Conservation (phyloP, 2,797 vertebrate species). For the Valencia hispanica region DNA sequence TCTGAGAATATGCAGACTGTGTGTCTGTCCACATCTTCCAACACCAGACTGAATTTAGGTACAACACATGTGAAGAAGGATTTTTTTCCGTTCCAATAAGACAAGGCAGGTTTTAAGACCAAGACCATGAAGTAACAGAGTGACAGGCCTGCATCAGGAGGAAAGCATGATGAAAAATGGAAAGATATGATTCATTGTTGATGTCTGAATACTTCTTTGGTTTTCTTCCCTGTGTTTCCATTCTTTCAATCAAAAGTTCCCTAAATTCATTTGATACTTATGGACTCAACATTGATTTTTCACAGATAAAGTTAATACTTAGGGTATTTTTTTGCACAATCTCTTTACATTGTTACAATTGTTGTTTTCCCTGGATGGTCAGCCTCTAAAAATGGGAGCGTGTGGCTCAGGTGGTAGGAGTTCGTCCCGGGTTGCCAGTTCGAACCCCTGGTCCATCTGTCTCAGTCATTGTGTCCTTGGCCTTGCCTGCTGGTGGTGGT, state of each 20-base stretch:
- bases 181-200: not conserved
- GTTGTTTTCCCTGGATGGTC: too few species aligned
- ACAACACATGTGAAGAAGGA: slow-evolving; percentile 3
- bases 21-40: slow-evolving; percentile 33
- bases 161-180: slow-evolving; percentile 13
- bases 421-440: too few species aligned
- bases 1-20: slow-evolving; percentile 35
- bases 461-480: too few species aligned
- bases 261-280: not conserved
- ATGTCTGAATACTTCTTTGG: not conserved
- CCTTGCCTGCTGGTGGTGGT: too few species aligned
- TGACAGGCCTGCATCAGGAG: slow-evolving; percentile 36
- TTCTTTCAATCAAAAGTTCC: not conserved
- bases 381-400: too few species aligned
- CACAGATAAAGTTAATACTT: not conserved
- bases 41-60: slow-evolving; percentile 44
- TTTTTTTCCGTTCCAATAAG: slow-evolving; percentile 31
- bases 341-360: not conserved
- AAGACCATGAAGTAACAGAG: slow-evolving; percentile 32
- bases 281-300: too few species aligned
- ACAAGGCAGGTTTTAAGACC: slow-evolving; percentile 35
- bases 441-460: too few species aligned
- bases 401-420: too few species aligned
- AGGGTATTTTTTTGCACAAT: not conserved
- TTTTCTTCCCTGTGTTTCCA: not conserved